These are phyloP conservation scores for Hystrix brachyura DNA, from an alignment of 2,113 vertebrate species.

Conservation along the genomic window DNA sequence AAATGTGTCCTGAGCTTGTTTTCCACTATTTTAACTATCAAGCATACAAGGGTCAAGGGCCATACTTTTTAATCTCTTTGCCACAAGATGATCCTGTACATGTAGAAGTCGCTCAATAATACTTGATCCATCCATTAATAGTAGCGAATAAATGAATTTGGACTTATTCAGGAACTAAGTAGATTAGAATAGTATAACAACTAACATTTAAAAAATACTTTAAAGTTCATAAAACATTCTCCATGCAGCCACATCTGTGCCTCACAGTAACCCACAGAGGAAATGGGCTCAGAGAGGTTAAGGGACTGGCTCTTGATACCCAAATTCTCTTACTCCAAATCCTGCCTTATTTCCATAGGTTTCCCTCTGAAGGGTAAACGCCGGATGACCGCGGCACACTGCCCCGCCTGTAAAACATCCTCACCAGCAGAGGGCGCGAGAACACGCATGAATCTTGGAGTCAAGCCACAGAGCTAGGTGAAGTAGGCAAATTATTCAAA, in stretches of 20 bases:
- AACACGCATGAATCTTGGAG: background rate
- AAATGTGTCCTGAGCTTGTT: background rate
- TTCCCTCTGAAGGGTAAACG: background rate
- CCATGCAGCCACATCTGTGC: background rate
- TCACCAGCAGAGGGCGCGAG: constrained; percentile 75
- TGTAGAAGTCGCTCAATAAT: background rate
- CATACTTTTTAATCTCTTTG: background rate
- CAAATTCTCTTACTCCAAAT: background rate
- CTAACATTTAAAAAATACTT: background rate
- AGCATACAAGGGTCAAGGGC: background rate
- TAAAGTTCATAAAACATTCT: background rate
- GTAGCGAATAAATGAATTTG: constrained; percentile 23
- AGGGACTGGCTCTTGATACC: background rate
- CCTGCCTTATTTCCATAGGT: background rate
- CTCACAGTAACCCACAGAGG: background rate
- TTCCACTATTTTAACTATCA: background rate
- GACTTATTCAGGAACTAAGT: background rate
- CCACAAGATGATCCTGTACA: background rate
- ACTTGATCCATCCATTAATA: background rate
- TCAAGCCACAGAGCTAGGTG: background rate
- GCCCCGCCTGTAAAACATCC: background rate
- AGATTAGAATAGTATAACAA: background rate
- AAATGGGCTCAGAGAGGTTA: background rate
- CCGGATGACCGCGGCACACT: background rate
- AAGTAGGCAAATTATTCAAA: background rate